Evolutionary conservation across 2,113 vertebrate species (phyloP).

Genomic region (Lepus europaeus): DNA sequence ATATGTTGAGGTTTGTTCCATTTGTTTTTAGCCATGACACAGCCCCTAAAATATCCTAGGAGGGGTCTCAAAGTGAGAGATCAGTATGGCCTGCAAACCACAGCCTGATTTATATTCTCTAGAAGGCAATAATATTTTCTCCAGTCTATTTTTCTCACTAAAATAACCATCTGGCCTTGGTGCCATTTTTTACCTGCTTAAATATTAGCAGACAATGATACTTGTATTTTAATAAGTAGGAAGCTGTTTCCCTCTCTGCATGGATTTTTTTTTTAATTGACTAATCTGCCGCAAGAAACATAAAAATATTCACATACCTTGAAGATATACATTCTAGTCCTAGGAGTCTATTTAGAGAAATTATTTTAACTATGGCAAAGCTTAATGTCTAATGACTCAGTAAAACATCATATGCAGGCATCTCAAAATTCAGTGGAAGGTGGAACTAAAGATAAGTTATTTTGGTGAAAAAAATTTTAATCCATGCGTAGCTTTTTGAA

Average conservation of each 20-base stretch:
- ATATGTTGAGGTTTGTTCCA: not conserved
- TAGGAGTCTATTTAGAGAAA: not conserved
- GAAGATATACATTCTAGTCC: not conserved
- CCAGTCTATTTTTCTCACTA: conserved; percentile 29
- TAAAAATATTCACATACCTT: not conserved
- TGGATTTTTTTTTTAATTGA: not conserved
- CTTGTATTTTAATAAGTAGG: not conserved
- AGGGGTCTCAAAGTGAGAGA: not conserved
- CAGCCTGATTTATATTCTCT: not conserved
- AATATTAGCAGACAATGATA: not conserved
- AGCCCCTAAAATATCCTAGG: not conserved
- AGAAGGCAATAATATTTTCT: conserved; percentile 1
- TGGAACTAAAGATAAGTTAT: too few species aligned
- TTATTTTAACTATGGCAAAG: conserved; percentile 53
- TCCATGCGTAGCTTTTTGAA: too few species aligned
- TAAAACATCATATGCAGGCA: not conserved
- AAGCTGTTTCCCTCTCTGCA: conserved; percentile 8
- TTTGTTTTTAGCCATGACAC: not conserved
- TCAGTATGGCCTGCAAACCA: not conserved
- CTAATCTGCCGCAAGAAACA: not conserved
- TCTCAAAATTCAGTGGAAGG: too few species aligned
- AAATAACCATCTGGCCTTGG: not conserved
- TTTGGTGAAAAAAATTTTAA: too few species aligned
- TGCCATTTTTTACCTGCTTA: not conserved
- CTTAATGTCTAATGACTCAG: conserved; percentile 31